phyloP scores from a whole-genome alignment of 2,888 invertebrate species.

The Proisotoma minuta region DNA sequence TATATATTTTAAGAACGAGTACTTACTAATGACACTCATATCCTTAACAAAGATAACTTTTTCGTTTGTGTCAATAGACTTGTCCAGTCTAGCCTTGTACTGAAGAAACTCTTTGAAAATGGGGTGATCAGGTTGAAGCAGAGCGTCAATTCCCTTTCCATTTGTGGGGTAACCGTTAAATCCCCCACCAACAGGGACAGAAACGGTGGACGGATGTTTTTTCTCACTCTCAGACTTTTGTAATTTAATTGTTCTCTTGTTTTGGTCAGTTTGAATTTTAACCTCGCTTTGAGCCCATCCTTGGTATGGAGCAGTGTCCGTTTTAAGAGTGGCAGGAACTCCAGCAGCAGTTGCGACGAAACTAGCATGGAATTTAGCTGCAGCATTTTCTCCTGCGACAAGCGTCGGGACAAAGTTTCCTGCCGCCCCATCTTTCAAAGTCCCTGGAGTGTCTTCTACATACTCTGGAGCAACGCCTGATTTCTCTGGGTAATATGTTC shows the following conservation, averaged over 20 bases:
- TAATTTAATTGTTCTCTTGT: neutral
- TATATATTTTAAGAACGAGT: too few species aligned
- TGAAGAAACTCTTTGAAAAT: slow-evolving; percentile 21
- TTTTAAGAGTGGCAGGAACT: neutral
- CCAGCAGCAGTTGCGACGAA: neutral
- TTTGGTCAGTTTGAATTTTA: neutral
- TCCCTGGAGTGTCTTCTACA: neutral
- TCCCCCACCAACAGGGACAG: neutral
- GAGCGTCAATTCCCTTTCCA: neutral
- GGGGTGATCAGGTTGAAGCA: slow-evolving; percentile 19
- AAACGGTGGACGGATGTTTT: neutral
- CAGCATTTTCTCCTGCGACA: neutral
- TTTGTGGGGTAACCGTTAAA: neutral
- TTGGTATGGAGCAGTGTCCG: neutral
- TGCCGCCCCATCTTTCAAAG: neutral
- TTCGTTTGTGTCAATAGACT: slow-evolving; percentile 16
- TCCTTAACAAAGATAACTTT: slow-evolving; percentile 8
- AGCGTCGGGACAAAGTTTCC: neutral
- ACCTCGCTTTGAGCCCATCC: neutral
- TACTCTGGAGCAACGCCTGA: neutral
- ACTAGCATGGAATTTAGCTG: neutral
- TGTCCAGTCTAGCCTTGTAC: slow-evolving; percentile 14
- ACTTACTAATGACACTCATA: too few species aligned
- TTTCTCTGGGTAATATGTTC: neutral
- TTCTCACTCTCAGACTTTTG: neutral